Evolutionary conservation across 2,888 invertebrate species (phyloP).

Genomic region (Melanophora roralis): DNA sequence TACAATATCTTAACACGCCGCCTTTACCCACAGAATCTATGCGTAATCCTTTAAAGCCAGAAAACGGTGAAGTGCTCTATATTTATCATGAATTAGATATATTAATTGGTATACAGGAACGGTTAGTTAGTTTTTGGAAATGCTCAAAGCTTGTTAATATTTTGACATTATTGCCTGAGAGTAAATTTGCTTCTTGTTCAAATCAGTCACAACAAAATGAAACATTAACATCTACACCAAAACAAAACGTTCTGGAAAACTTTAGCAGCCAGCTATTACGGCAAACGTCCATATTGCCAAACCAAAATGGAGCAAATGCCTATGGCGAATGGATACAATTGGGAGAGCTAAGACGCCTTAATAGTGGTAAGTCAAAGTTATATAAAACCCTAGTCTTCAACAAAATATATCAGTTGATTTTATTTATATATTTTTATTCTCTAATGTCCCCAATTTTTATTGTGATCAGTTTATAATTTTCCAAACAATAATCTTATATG

Average conservation of each 20-base stretch:
- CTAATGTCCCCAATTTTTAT: no score
- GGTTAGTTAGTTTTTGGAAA: constrained; percentile 74
- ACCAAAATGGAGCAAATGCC: constrained; percentile 8
- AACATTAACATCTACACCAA: neutral
- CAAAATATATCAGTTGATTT: no score
- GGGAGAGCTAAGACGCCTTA: constrained; percentile 70
- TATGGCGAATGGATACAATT: constrained; percentile 70
- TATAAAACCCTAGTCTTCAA: no score
- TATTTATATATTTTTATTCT: no score
- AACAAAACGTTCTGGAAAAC: constrained; percentile 3
- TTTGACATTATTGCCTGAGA: constrained; percentile 59
- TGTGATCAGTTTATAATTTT: no score
- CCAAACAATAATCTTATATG: no score
- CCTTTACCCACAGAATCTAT: constrained; percentile 62
- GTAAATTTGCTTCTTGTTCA: neutral
- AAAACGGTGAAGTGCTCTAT: constrained; percentile 71
- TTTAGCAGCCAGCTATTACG: constrained; percentile 31
- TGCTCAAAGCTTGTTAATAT: constrained; percentile 71
- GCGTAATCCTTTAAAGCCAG: constrained; percentile 72
- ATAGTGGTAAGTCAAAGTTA: constrained; percentile 68
- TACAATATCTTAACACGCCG: constrained; percentile 66
- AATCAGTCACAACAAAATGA: constrained; percentile 22
- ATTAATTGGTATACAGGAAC: constrained; percentile 73
- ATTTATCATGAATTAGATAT: constrained; percentile 74
- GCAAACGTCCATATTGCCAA: constrained; percentile 26